Conservation (phyloP, 92 coral and sea anemone species). For the Heteractis magnifica region DNA sequence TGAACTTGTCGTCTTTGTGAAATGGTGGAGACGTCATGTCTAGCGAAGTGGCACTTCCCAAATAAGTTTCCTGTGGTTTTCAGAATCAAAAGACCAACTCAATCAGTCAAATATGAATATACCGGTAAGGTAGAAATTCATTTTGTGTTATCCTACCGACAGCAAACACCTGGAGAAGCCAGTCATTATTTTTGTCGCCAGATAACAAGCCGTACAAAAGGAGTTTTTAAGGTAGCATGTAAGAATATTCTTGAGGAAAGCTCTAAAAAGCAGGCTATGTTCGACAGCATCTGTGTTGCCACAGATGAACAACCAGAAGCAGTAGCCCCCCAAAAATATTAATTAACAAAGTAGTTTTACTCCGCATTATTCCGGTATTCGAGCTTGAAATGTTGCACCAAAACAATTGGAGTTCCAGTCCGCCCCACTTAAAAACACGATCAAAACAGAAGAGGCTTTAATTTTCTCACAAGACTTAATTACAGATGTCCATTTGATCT, state of each 20-base stretch:
- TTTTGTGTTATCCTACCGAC: neutral
- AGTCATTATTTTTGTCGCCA: neutral
- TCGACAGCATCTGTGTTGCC: neutral
- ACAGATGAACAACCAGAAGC: neutral
- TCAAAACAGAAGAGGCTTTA: neutral
- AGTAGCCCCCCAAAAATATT: neutral
- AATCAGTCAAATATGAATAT: neutral
- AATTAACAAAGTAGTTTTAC: neutral
- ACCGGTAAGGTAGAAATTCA: neutral
- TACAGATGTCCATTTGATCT: neutral
- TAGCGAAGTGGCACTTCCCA: neutral
- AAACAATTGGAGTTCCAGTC: neutral
- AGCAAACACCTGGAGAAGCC: neutral
- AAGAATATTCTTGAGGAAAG: too few relatives aligned
- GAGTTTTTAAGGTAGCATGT: too few relatives aligned
- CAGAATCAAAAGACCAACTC: neutral
- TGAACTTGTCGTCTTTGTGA: neutral
- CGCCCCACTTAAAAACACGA: neutral
- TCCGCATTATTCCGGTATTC: neutral
- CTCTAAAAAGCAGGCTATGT: neutral
- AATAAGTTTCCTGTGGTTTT: neutral
- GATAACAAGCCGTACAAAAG: too few relatives aligned
- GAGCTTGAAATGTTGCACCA: neutral
- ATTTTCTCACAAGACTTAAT: neutral
- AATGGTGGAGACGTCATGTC: neutral